Evolutionary conservation across 2,797 vertebrate genomes (phyloP).

Genomic region (Taeniopygia guttata): DNA sequence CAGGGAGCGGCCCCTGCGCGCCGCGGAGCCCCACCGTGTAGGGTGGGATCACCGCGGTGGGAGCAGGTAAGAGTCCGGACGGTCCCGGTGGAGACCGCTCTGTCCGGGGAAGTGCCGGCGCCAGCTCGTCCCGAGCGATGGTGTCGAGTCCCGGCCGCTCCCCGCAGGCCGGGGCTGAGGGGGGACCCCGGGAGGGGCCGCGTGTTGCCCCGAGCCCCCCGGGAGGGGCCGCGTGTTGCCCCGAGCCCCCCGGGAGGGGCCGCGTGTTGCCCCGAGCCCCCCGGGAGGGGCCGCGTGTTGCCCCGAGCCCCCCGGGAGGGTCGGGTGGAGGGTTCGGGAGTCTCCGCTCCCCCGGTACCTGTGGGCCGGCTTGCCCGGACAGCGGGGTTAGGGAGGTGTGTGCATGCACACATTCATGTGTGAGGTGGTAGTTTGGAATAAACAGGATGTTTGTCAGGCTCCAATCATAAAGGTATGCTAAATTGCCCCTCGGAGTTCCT

Average conservation of each 20-base stretch:
- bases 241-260: background rate
- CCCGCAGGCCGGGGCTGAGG: background rate
- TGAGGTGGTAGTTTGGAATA: too few relatives aligned
- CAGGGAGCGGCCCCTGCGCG: background rate
- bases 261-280: too few relatives aligned
- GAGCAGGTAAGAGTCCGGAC: background rate
- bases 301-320: background rate
- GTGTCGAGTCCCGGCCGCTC: background rate
- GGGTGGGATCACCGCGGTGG: background rate
- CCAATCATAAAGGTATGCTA: accelerated
- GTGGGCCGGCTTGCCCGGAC: accelerated
- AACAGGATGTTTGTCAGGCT: background rate
- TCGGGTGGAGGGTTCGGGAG: accelerated
- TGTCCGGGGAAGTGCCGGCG: background rate
- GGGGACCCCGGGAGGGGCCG: background rate
- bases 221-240: background rate
- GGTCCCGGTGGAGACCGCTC: background rate
- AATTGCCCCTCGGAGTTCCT: background rate
- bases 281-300: too few relatives aligned
- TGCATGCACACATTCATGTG: accelerated
- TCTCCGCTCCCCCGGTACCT: accelerated
- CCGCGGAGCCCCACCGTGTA: background rate
- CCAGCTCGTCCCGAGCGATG: background rate
- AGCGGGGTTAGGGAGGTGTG: background rate
- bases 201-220: too few relatives aligned